Percentiles rank a stretch among this genome's conserved stretches.
Evolutionary conservation across 2,113 vertebrate genomes (phyloP).

Genomic region (Phoxinus phoxinus): DNA sequence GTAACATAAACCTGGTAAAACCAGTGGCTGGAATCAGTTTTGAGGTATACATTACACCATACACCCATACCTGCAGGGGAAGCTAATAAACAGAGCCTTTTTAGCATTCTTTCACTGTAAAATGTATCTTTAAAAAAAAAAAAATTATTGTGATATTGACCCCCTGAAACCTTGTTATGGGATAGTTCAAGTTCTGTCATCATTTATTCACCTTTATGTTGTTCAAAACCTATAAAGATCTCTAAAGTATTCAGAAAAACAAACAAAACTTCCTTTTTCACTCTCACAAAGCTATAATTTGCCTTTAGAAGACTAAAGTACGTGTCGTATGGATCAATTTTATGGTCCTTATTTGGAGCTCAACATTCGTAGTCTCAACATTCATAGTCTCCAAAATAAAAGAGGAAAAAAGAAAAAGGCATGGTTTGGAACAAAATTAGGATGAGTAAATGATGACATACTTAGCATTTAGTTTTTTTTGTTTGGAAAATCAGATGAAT

Average conservation of each 20-base stretch:
- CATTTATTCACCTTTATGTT: neutral
- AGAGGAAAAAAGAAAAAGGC: neutral
- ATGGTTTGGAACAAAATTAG: neutral
- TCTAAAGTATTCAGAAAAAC: too few species aligned
- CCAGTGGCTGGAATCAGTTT: neutral
- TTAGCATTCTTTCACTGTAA: neutral
- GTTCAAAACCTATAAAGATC: too few species aligned
- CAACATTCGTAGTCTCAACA: neutral
- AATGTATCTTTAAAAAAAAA: neutral
- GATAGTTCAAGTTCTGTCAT: neutral
- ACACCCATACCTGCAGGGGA: conserved; percentile 10
- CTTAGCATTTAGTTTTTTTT: neutral
- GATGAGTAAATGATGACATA: neutral
- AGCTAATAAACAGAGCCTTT: conserved; percentile 3
- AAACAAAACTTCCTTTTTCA: neutral
- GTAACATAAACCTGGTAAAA: conserved; percentile 6
- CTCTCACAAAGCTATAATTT: neutral
- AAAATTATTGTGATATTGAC: neutral
- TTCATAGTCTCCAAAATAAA: neutral
- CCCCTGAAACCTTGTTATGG: neutral
- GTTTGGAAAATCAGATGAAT: neutral
- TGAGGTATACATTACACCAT: neutral
- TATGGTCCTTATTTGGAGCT: neutral
- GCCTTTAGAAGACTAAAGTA: neutral
- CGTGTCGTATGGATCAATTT: neutral